Conservation (phyloP, 2,888 invertebrate genomes). For the Leptarthrus brevirostris region DNA sequence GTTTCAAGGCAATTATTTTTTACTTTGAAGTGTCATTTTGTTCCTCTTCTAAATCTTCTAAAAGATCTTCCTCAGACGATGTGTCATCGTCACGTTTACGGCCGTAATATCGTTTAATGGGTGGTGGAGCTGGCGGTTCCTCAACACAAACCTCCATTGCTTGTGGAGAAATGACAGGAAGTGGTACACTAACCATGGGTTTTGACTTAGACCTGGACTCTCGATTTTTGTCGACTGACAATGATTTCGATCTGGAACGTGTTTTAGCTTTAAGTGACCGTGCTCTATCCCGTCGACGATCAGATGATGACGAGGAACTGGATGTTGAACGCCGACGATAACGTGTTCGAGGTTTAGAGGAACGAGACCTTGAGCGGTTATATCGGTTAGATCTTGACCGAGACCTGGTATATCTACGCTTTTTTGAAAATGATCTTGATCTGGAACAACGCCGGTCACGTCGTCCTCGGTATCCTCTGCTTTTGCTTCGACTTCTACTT, state of each 20-base stretch:
- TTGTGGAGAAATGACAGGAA: not conserved
- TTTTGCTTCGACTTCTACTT: constrained; percentile 55
- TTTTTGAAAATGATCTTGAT: constrained; percentile 28
- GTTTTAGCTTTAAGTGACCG: constrained; percentile 10
- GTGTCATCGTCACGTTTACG: constrained; percentile 70
- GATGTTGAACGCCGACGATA: constrained; percentile 58
- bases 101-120: constrained; percentile 71
- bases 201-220: constrained; percentile 60
- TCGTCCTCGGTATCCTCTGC: constrained; percentile 58
- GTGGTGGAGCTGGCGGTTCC: constrained; percentile 59
- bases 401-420: constrained; percentile 26
- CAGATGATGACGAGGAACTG: constrained; percentile 56
- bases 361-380: constrained; percentile 54
- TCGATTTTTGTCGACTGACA: constrained; percentile 53
- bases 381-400: constrained; percentile 60
- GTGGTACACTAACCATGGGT: constrained; percentile 55
- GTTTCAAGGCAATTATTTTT: constrained; percentile 57
- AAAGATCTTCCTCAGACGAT: constrained; percentile 67
- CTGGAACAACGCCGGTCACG: constrained; percentile 30
- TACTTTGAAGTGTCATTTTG: constrained; percentile 56
- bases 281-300: constrained; percentile 53
- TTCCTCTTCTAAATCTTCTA: constrained; percentile 60
- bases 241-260: constrained; percentile 53
- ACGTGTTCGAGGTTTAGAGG: constrained; percentile 59
- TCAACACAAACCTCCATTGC: not conserved